A percentile compares a stretch with the other conserved stretches of the same genome.
Evolutionary conservation across 2,113 vertebrate genomes (phyloP).

Genomic region (Lophura nycthemera): DNA sequence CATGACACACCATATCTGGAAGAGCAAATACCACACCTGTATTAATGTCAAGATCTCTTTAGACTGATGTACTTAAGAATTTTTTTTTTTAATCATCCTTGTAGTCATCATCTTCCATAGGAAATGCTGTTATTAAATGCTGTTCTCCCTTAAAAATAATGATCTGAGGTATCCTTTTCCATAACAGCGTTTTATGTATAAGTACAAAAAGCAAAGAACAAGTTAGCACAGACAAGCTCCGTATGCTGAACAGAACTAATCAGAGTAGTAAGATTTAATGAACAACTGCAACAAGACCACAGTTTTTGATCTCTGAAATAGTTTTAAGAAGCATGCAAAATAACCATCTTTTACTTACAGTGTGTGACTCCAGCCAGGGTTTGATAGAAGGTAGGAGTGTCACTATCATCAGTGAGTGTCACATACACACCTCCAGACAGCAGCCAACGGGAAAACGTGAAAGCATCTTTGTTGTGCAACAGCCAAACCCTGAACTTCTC

Average conservation of each 20-base stretch:
- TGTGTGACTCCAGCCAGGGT: slow-evolving; percentile 98
- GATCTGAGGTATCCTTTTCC: background rate
- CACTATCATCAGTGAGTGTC: slow-evolving; percentile 97
- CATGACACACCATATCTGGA: background rate
- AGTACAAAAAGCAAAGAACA: background rate
- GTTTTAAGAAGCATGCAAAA: background rate
- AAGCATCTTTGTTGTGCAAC: slow-evolving; percentile 95
- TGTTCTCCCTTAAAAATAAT: background rate
- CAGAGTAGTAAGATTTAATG: accelerated
- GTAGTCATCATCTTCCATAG: background rate
- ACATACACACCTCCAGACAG: slow-evolving; percentile 95
- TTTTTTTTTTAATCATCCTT: background rate
- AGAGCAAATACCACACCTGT: background rate
- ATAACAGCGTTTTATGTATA: background rate
- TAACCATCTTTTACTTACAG: slow-evolving; percentile 81
- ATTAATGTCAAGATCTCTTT: background rate
- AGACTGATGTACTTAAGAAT: background rate
- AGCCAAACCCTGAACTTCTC: slow-evolving; percentile 97
- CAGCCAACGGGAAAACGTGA: slow-evolving; percentile 97
- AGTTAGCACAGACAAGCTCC: background rate
- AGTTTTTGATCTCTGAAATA: background rate
- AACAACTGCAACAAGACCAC: background rate
- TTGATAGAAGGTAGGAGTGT: slow-evolving; percentile 99
- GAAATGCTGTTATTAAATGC: background rate
- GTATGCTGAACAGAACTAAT: background rate